phyloP scores from a whole-genome alignment of 2,113 vertebrate species.

The Loxodonta africana region DNA sequence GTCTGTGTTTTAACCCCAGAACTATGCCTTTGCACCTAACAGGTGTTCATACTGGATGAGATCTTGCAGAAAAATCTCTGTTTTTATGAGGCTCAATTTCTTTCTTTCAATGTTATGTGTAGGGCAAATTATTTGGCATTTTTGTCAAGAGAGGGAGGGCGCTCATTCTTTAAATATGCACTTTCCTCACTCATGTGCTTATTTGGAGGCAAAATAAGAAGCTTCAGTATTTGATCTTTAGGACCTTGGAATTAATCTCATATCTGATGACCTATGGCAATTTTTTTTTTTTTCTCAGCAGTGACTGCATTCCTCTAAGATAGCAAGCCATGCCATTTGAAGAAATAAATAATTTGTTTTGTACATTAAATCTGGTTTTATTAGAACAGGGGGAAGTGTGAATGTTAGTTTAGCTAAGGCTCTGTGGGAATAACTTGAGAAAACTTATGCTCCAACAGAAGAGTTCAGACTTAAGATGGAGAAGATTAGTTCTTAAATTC shows the following conservation, averaged over 20 bases:
- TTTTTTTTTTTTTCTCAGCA: slow-evolving; percentile 46
- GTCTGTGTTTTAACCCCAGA: slow-evolving; percentile 10
- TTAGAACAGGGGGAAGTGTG: background rate
- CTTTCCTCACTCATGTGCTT: slow-evolving; percentile 46
- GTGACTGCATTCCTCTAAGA: slow-evolving; percentile 16
- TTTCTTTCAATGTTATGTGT: background rate
- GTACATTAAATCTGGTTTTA: slow-evolving; percentile 36
- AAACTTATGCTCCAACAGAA: background rate
- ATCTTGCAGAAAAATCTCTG: slow-evolving; percentile 17
- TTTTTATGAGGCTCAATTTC: background rate
- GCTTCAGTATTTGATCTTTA: background rate
- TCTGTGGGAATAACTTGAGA: slow-evolving; percentile 49
- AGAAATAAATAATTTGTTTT: slow-evolving; percentile 66
- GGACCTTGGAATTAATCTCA: background rate
- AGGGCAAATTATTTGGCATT: background rate
- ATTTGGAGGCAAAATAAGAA: background rate
- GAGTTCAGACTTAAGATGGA: background rate
- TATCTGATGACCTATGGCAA: background rate
- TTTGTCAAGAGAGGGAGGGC: background rate
- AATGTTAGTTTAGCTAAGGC: background rate
- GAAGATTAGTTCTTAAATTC: background rate
- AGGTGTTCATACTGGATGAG: background rate
- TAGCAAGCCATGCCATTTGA: slow-evolving; percentile 9
- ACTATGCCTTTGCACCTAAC: background rate
- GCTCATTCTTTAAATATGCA: background rate